A percentile compares a stretch with the other conserved stretches of the same genome.
Evolutionary conservation across 2,888 invertebrate species (phyloP).

Genomic region (Spodoptera picta): DNA sequence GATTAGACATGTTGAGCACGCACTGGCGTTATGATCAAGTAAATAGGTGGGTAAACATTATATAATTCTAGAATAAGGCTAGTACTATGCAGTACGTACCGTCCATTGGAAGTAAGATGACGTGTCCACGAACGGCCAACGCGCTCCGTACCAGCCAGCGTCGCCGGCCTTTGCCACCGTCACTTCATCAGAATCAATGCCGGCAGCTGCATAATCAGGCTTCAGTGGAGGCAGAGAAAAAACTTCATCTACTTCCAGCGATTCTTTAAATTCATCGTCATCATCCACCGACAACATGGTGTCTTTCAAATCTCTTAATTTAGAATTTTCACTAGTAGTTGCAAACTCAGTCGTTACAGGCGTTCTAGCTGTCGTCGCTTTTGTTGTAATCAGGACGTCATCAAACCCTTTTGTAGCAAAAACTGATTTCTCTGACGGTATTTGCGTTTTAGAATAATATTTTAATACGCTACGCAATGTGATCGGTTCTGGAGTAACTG

Average conservation of each 20-base stretch:
- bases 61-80: constrained; percentile 56
- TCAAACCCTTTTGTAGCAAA: constrained; percentile 74
- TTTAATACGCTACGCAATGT: constrained; percentile 75
- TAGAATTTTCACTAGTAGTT: constrained; percentile 69
- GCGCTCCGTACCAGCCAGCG: constrained; percentile 89
- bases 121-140: constrained; percentile 91
- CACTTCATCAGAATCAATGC: constrained; percentile 79
- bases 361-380: constrained; percentile 67
- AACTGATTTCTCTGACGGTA: constrained; percentile 71
- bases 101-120: constrained; percentile 91
- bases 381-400: constrained; percentile 79
- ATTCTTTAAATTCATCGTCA: constrained; percentile 84
- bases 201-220: constrained; percentile 70
- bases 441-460: constrained; percentile 72
- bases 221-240: constrained; percentile 82
- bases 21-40: constrained; percentile 54
- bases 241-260: constrained; percentile 83
- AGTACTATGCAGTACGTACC: constrained; percentile 80
- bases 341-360: constrained; percentile 68
- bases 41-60: constrained; percentile 58
- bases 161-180: constrained; percentile 79
- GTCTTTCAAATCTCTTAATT: constrained; percentile 81
- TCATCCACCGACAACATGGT: constrained; percentile 82
- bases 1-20: constrained; percentile 58
- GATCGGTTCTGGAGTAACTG: constrained; percentile 75